A percentile compares a stretch with the other conserved stretches of the same genome.
phyloP scores from a whole-genome alignment of 2,113 vertebrate species.

The Centropus bengalensis region DNA sequence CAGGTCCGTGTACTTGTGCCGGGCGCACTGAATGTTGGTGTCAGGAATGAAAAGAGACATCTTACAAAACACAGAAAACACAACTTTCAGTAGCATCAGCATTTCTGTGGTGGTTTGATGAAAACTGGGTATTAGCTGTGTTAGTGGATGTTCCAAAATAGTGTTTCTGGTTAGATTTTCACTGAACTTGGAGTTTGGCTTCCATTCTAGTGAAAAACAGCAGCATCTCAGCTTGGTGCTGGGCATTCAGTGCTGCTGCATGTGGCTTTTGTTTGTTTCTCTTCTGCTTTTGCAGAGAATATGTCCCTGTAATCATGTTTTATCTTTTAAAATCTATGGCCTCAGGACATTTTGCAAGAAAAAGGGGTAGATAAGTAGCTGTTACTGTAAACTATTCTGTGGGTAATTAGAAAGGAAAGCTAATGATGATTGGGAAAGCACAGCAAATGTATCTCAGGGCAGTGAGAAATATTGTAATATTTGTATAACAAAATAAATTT shows the following conservation, averaged over 20 bases:
- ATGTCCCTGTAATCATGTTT: background rate
- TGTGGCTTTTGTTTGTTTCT: background rate
- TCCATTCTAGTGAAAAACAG: background rate
- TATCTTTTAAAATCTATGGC: background rate
- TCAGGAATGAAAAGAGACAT: background rate
- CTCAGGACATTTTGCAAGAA: background rate
- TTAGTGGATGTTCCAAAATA: background rate
- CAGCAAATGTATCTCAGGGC: background rate
- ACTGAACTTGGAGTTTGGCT: background rate
- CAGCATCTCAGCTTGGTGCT: background rate
- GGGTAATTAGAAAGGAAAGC: background rate
- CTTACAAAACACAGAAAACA: background rate
- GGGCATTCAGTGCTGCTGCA: fast-evolving
- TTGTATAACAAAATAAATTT: background rate
- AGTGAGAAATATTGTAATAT: background rate
- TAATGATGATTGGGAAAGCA: background rate
- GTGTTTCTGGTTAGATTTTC: background rate
- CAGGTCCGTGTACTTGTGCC: background rate
- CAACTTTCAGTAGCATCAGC: background rate
- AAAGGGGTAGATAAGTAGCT: background rate
- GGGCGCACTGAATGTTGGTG: background rate
- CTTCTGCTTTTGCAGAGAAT: background rate
- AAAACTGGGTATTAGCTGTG: background rate
- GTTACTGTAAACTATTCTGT: background rate
- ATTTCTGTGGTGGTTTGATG: background rate